Conservation (phyloP, 1,140 invertebrate species). For the Temnothorax longispinosus region DNA sequence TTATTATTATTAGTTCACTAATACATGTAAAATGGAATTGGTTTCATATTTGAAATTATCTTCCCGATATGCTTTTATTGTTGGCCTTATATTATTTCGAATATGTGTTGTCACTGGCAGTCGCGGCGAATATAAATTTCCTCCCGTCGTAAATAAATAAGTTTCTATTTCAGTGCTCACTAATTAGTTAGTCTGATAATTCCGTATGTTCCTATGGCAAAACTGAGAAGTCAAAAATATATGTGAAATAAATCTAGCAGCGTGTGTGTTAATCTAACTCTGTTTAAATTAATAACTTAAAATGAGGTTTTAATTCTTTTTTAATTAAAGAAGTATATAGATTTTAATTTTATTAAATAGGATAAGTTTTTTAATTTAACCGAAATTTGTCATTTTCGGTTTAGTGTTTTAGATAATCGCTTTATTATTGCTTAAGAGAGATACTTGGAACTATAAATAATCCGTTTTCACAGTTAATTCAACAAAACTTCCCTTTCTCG, state of each 20-base stretch:
- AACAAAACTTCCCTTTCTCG: background rate
- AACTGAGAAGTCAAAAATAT: background rate
- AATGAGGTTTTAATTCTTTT: background rate
- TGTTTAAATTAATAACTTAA: background rate
- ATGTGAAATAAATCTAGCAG: background rate
- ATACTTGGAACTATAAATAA: background rate
- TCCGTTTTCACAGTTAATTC: background rate
- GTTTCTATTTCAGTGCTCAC: constrained; percentile 2
- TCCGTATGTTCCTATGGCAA: background rate
- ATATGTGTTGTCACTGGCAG: background rate
- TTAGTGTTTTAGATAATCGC: background rate
- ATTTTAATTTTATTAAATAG: too few relatives aligned
- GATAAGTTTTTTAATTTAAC: too few relatives aligned
- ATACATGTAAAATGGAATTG: constrained; percentile 38
- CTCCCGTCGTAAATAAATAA: background rate
- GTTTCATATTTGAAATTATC: constrained; percentile 43
- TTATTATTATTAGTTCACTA: constrained; percentile 23
- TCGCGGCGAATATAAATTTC: background rate
- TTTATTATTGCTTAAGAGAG: background rate
- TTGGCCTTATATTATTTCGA: constrained; percentile 19
- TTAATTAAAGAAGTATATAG: too few relatives aligned
- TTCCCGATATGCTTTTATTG: constrained; percentile 22
- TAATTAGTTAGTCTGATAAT: constrained; percentile 7
- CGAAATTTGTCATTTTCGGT: background rate
- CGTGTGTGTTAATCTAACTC: background rate